Base-by-base conservation (phyloP, 2,797 vertebrate species). In the Semaprochilodus insignis region DNA sequence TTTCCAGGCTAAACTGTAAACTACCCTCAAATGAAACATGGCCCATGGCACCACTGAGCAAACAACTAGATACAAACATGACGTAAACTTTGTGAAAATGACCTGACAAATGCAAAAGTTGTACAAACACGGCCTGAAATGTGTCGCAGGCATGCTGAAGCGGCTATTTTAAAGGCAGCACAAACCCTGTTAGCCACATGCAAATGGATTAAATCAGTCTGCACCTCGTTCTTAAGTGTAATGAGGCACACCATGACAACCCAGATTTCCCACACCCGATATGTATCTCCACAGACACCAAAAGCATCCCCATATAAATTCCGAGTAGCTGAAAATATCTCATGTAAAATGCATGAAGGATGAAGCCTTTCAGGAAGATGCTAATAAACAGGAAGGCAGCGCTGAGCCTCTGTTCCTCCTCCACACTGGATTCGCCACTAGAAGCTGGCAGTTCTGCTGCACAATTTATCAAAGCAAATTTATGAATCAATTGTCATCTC, bases 401-500 rank as follows among this genome's bases (percentile, higher is more conserved):
- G 55, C 57, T 19, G 66, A 66, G 73, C 16, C 36, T 82, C 51
- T 79, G 36, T 66, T 84, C 72, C 76, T 83, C 70, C 80, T 75
- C 66, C 77, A 81, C 65, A 66, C 55, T 79, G 59, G 62, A 81
- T 84, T 85, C 65, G 77, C 83, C 74, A 83, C 79, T 73, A 70
- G 62, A 84, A 82, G 71, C 80, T 74, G 63, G 77, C 69, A 82
- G 65, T 74, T 51, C 77, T 87, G 78, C 81, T 80, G 83, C 78
- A 80, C 81, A 82, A 84, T 83, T 88, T 71, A 87, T 87, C 83
- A 89, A 84, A 85, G 81, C 85, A 84, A 86, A 83, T 87, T 84
- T 85, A 86, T 83, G 85, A 87, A 86, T 86, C 82, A 89, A 87
- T 84, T 88, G 86, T 83, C 83, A 78, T 82, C 81, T 83, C 76